Conservation (phyloP, 2,797 vertebrate species). For the Rhinatrema bivittatum region DNA sequence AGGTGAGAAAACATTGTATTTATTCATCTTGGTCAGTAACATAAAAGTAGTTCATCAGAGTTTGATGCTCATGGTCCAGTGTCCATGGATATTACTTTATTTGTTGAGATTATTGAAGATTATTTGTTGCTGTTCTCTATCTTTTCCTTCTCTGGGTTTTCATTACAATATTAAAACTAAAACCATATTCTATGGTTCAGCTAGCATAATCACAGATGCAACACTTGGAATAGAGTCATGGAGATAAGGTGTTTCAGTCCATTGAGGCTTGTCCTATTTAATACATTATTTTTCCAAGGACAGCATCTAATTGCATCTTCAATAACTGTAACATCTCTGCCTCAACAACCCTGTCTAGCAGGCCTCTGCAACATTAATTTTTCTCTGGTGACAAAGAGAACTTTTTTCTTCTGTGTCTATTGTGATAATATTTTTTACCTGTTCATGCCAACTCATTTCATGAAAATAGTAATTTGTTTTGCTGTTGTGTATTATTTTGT, state of each 20-base stretch:
- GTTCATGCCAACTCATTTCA: background rate
- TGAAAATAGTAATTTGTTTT: background rate
- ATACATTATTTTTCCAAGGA: background rate
- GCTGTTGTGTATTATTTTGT: background rate
- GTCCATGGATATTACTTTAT: too few species aligned
- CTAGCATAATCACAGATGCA: background rate
- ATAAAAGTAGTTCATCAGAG: too few species aligned
- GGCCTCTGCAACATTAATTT: background rate
- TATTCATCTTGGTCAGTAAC: too few species aligned
- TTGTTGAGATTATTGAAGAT: too few species aligned
- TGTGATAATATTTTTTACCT: background rate
- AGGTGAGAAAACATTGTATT: too few species aligned
- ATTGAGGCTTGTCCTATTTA: background rate
- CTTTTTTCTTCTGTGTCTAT: background rate
- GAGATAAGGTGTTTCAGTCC: accelerated
- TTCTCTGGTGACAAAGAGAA: accelerated
- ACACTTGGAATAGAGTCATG: background rate
- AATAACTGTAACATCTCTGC: background rate
- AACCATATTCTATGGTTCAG: background rate
- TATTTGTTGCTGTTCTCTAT: background rate
- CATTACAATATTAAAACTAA: background rate
- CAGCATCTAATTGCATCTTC: background rate
- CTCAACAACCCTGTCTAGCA: background rate
- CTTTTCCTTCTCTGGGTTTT: background rate
- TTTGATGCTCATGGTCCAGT: too few species aligned